Percentiles rank a stretch among this genome's conserved stretches.
phyloP scores from a whole-genome alignment of 2,113 vertebrate species.

The Alectura lathami region DNA sequence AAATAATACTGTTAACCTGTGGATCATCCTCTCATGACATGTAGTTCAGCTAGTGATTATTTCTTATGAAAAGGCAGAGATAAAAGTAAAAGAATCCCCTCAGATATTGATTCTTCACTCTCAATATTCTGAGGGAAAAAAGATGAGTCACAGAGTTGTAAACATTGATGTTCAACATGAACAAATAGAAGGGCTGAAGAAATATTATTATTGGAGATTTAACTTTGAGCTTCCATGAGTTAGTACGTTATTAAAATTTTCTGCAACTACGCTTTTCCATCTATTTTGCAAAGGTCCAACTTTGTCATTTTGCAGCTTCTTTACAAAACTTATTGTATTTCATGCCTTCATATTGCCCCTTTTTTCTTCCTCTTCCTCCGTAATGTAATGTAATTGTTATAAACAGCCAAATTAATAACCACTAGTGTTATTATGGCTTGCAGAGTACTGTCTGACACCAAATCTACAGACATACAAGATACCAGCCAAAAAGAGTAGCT shows the following conservation, averaged over 20 bases:
- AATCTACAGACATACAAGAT: background rate
- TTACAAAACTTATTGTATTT: background rate
- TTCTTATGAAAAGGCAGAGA: background rate
- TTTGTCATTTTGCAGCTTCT: background rate
- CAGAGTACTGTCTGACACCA: background rate
- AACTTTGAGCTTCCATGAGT: background rate
- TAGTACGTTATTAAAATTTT: background rate
- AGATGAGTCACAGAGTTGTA: background rate
- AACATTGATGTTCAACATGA: background rate
- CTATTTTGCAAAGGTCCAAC: background rate
- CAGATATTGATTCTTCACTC: background rate
- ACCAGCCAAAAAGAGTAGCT: background rate
- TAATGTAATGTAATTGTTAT: background rate
- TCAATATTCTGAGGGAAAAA: background rate
- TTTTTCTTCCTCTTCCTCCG: background rate
- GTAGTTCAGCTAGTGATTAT: background rate
- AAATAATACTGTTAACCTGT: background rate
- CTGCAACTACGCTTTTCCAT: background rate
- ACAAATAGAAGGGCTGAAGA: background rate
- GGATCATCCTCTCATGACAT: background rate
- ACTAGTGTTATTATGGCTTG: background rate
- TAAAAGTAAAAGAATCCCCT: background rate
- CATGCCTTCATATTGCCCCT: background rate
- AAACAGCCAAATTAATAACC: background rate
- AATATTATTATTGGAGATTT: background rate